A percentile compares a stretch with the other conserved stretches of the same genome.
phyloP scores from a whole-genome alignment of 2,888 invertebrate species.

The Sinotaia quadrata region DNA sequence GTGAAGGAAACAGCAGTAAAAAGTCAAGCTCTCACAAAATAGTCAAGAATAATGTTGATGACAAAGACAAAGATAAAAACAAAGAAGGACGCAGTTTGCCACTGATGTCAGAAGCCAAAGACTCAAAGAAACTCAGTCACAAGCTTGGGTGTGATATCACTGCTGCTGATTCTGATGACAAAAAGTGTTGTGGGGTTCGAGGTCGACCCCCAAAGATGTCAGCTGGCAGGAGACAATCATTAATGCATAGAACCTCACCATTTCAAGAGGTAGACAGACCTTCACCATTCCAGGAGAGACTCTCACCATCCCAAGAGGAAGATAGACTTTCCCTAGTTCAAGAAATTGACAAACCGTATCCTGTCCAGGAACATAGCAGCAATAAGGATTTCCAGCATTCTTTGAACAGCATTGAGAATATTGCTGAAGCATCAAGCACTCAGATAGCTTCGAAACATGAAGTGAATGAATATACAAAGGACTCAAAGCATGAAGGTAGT shows the following conservation, averaged over 20 bases:
- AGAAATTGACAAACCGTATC: too few relatives aligned
- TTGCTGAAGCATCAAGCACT: too few relatives aligned
- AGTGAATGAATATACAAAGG: background rate
- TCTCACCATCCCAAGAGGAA: background rate
- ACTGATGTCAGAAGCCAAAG: background rate
- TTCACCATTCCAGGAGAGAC: background rate
- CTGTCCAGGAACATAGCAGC: background rate
- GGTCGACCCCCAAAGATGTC: slow-evolving; percentile 12
- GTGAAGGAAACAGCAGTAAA: background rate
- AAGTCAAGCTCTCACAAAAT: too few relatives aligned
- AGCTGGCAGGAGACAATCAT: slow-evolving; percentile 2
- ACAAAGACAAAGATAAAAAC: background rate
- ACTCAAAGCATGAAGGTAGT: too few relatives aligned
- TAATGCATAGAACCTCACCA: background rate
- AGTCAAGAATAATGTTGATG: too few relatives aligned
- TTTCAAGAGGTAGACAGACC: background rate
- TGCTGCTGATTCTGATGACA: background rate
- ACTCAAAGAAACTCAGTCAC: background rate
- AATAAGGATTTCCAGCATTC: background rate
- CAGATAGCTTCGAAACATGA: too few relatives aligned
- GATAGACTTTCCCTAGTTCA: background rate
- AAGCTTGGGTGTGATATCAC: background rate
- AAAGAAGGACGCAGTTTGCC: slow-evolving; percentile 1
- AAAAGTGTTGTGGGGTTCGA: slow-evolving; percentile 21
- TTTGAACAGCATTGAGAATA: background rate